phyloP scores from a whole-genome alignment of 2,113 vertebrate genomes.

The Arothron firmamentum region DNA sequence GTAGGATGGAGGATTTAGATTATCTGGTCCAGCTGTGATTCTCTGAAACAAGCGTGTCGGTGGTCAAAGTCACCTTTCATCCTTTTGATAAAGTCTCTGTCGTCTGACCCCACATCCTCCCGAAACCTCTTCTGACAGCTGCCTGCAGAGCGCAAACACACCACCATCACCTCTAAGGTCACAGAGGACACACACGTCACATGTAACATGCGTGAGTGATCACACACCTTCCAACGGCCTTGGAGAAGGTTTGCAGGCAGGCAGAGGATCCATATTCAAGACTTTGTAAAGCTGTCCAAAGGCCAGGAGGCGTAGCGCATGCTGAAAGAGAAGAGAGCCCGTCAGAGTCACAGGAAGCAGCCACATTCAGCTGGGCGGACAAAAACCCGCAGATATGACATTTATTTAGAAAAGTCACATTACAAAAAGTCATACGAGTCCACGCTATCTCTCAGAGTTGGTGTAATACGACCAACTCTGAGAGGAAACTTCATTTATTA shows the following conservation, averaged over 20 bases:
- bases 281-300: slow-evolving; percentile 69
- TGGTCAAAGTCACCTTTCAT: slow-evolving; percentile 83
- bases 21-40: not conserved
- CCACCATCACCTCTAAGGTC: slow-evolving; percentile 3
- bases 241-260: slow-evolving; percentile 38
- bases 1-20: not conserved
- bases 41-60: slow-evolving; percentile 1
- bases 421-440: no score
- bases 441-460: no score
- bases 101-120: slow-evolving; percentile 82
- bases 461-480: no score
- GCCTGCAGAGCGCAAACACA: slow-evolving; percentile 41
- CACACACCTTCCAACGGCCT: slow-evolving; percentile 48
- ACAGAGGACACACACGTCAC: not conserved
- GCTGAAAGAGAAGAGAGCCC: slow-evolving; percentile 49
- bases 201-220: slow-evolving; percentile 5
- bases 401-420: no score
- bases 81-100: slow-evolving; percentile 94
- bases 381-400: not conserved
- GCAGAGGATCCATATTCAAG: slow-evolving; percentile 66
- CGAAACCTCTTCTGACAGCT: slow-evolving; percentile 86
- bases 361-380: not conserved
- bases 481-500: no score
- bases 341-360: slow-evolving; percentile 13
- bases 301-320: slow-evolving; percentile 65